A percentile compares a stretch with the other conserved stretches of the same genome.
Evolutionary conservation across 2,113 vertebrate genomes (phyloP).

Genomic region (Notarius quadriscutis): DNA sequence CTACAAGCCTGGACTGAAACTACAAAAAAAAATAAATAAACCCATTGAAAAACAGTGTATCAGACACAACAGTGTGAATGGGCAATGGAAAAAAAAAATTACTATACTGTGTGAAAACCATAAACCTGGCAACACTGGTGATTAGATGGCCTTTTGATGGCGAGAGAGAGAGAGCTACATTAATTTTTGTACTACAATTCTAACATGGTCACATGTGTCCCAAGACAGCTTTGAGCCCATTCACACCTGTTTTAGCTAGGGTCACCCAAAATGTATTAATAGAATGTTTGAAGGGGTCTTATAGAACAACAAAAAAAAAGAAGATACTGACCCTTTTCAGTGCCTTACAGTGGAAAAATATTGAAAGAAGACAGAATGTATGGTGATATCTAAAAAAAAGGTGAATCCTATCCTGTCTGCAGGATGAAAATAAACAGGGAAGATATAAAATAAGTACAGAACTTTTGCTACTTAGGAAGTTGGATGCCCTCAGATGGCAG

Average conservation of each 20-base stretch:
- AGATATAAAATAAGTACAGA: too few relatives aligned
- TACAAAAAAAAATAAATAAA: background rate
- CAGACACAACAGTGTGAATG: background rate
- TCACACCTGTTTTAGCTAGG: background rate
- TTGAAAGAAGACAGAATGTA: too few relatives aligned
- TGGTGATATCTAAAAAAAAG: too few relatives aligned
- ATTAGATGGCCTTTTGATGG: background rate
- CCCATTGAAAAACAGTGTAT: background rate
- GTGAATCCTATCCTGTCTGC: too few relatives aligned
- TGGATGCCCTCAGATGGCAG: too few relatives aligned
- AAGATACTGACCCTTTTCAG: background rate
- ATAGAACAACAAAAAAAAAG: background rate
- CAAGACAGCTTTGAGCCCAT: background rate
- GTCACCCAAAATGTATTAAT: background rate
- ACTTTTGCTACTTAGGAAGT: too few relatives aligned
- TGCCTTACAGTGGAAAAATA: background rate
- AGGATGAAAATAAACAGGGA: too few relatives aligned
- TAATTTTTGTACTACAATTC: background rate
- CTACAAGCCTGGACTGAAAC: background rate
- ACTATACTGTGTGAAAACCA: background rate
- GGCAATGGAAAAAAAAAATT: background rate
- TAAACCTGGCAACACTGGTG: background rate
- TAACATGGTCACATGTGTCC: background rate
- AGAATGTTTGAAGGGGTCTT: background rate
- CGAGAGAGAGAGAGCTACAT: too few relatives aligned